Conservation (phyloP, 2,113 vertebrate genomes). For the Chroicocephalus ridibundus region DNA sequence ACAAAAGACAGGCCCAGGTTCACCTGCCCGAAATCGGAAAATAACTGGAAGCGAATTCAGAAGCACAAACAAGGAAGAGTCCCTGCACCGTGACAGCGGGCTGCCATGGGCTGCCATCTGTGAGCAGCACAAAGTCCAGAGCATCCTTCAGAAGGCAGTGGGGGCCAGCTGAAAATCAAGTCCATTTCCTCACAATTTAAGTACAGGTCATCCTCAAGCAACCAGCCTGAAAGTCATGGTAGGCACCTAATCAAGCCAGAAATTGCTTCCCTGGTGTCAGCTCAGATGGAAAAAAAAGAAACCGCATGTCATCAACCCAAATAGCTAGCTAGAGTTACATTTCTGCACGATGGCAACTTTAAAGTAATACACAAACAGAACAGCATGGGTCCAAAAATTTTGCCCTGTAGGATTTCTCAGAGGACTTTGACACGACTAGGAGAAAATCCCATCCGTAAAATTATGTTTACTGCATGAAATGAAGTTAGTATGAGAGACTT, state of each 20-base stretch:
- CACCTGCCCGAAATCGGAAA: neutral
- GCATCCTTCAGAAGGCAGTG: conserved; percentile 42
- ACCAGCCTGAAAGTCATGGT: conserved; percentile 20
- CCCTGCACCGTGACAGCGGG: neutral
- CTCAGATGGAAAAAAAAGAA: conserved; percentile 48
- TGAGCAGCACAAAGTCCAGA: neutral
- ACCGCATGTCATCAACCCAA: conserved; percentile 19
- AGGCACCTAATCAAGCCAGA: conserved; percentile 63
- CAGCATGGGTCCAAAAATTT: conserved; percentile 37
- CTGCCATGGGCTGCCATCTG: conserved; percentile 15
- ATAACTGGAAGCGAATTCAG: neutral
- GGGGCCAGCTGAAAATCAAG: conserved; percentile 50
- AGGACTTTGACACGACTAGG: neutral
- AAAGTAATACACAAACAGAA: conserved; percentile 18
- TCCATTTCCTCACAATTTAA: conserved; percentile 62
- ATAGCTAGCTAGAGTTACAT: neutral
- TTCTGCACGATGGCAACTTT: neutral
- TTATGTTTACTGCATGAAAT: conserved; percentile 31
- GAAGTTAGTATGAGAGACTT: neutral
- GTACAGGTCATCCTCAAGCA: conserved; percentile 54
- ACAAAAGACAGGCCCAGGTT: neutral
- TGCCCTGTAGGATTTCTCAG: conserved; percentile 28
- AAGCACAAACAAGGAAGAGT: neutral
- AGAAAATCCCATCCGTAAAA: conserved; percentile 18
- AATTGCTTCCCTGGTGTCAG: conserved; percentile 57